Evolutionary conservation across 2,113 vertebrate genomes (phyloP).

Genomic region (Cyanoramphus novaezelandiae): DNA sequence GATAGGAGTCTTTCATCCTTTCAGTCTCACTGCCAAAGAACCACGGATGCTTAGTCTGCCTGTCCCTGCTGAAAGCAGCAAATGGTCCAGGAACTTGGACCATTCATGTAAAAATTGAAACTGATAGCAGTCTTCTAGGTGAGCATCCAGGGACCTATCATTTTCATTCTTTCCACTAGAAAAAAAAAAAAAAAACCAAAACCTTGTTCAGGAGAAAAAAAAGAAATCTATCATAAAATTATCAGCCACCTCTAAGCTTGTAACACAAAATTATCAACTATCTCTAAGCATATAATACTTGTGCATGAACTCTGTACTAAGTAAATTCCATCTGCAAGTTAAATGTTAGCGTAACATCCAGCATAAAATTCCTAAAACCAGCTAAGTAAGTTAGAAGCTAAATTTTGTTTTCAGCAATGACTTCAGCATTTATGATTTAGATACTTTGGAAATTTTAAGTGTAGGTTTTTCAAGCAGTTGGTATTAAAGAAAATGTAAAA

Average conservation of each 20-base stretch:
- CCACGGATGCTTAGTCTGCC: not conserved
- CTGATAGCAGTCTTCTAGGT: slow-evolving; percentile 14
- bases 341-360: not conserved
- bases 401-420: not conserved
- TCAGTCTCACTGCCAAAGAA: not conserved
- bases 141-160: not conserved
- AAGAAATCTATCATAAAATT: not conserved
- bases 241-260: not conserved
- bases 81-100: slow-evolving; percentile 22
- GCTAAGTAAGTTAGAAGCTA: not conserved
- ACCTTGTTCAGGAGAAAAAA: not conserved
- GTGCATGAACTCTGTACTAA: not conserved
- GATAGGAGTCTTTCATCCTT: slow-evolving; percentile 14
- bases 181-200: not conserved
- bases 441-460: not conserved
- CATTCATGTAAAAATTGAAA: slow-evolving; percentile 27
- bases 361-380: not conserved
- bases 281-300: not conserved
- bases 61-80: slow-evolving; percentile 41
- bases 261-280: not conserved
- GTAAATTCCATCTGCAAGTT: not conserved
- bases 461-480: not conserved
- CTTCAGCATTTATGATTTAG: not conserved
- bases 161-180: not conserved
- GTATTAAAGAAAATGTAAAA: not conserved